A percentile compares a stretch with the other conserved stretches of the same genome.
Evolutionary conservation across 1,140 invertebrate genomes (phyloP).

Genomic region (Camponotus vicinus): DNA sequence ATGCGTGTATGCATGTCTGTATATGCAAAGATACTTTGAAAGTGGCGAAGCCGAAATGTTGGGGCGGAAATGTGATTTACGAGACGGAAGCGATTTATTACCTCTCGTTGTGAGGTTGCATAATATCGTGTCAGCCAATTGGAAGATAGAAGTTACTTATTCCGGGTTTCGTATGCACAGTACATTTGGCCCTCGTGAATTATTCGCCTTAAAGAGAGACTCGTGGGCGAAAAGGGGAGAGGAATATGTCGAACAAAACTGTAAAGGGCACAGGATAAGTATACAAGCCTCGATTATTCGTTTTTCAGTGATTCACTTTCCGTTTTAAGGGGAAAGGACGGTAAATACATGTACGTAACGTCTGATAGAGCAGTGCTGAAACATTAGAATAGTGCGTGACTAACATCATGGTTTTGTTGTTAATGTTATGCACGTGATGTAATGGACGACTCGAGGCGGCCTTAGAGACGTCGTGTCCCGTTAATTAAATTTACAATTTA

Average conservation of each 20-base stretch:
- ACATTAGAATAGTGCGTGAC: conserved; percentile 55
- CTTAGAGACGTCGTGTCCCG: background rate
- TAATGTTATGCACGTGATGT: conserved; percentile 31
- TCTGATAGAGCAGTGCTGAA: conserved; percentile 26
- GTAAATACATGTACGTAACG: conserved; percentile 9
- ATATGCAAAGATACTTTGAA: conserved; percentile 20
- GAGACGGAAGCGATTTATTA: conserved; percentile 57
- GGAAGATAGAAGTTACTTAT: conserved; percentile 37
- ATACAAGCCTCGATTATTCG: conserved; percentile 8
- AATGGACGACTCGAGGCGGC: background rate
- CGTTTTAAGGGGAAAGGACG: background rate
- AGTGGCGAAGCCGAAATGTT: conserved; percentile 45
- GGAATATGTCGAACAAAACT: conserved; percentile 14
- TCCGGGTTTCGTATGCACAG: background rate
- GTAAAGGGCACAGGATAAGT: conserved; percentile 8
- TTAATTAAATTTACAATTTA: conserved; percentile 11
- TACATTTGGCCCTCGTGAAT: background rate
- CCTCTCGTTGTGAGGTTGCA: conserved; percentile 39
- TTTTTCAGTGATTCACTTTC: conserved; percentile 20
- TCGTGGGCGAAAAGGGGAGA: background rate
- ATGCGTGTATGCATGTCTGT: background rate
- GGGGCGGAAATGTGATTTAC: conserved; percentile 53
- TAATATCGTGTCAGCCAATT: conserved; percentile 54
- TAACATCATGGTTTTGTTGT: conserved; percentile 45
- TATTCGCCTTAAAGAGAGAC: background rate